Percentiles rank a stretch among this genome's conserved stretches.
Evolutionary conservation across 2,888 invertebrate species (phyloP).

Genomic region (Andricus curvator): DNA sequence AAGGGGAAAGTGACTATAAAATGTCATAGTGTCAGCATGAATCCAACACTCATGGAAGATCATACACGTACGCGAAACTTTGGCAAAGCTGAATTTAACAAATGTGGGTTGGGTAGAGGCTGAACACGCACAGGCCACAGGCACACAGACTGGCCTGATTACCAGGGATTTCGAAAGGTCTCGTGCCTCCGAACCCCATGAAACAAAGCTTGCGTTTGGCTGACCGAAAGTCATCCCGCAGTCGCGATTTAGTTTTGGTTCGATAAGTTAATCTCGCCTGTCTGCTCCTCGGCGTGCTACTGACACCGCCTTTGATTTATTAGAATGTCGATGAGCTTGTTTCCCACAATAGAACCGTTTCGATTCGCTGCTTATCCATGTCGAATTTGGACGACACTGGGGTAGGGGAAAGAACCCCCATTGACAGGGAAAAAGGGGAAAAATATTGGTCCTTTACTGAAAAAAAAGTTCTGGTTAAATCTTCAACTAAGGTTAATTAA

Average conservation of each 20-base stretch:
- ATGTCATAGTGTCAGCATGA: slow-evolving; percentile 58
- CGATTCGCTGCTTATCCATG: background rate
- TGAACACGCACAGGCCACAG: background rate
- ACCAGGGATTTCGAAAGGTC: slow-evolving; percentile 50
- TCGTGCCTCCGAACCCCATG: slow-evolving; percentile 50
- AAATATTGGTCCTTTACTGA: background rate
- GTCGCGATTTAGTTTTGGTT: slow-evolving; percentile 61
- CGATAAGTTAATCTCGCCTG: slow-evolving; percentile 70
- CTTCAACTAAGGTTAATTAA: too few species aligned
- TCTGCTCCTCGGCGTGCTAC: slow-evolving; percentile 66
- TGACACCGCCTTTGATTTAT: slow-evolving; percentile 69
- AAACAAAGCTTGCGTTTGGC: slow-evolving; percentile 56
- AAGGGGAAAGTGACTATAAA: slow-evolving; percentile 42
- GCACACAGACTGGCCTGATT: slow-evolving; percentile 35
- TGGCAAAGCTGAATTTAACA: background rate
- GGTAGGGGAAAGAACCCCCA: background rate
- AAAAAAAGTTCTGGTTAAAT: too few species aligned
- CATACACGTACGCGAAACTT: background rate
- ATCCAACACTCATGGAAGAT: slow-evolving; percentile 41
- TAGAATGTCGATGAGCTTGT: slow-evolving; percentile 65
- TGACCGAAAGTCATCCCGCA: slow-evolving; percentile 64
- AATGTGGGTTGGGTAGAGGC: background rate
- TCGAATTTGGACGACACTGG: background rate
- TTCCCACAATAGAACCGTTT: background rate
- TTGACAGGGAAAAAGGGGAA: background rate